These are phyloP conservation scores for Basileuterus tristriatus DNA, from an alignment of 2,797 vertebrate genomes.

Conservation along the genomic window DNA sequence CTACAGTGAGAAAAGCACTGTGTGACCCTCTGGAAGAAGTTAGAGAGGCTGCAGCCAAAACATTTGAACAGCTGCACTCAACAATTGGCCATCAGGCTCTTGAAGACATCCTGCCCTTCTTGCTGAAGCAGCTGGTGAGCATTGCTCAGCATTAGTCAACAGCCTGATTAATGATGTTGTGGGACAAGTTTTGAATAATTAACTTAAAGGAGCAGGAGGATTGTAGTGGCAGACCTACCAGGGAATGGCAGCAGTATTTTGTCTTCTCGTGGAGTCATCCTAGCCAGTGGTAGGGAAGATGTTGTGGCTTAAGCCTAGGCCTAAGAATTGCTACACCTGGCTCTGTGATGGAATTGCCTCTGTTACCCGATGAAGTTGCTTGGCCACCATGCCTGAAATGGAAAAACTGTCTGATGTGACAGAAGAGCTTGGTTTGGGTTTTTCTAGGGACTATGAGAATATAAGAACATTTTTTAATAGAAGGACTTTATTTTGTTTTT, in stretches of 20 bases:
- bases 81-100: constrained; percentile 97
- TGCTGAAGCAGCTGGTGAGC: constrained; percentile 94
- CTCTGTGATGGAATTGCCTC: not conserved
- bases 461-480: not conserved
- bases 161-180: not conserved
- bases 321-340: not conserved
- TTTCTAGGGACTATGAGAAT: not conserved
- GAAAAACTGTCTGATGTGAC: not conserved
- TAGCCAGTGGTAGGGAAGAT: not conserved
- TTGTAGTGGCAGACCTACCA: not conserved
- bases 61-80: constrained; percentile 97
- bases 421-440: not conserved
- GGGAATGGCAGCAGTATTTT: not conserved
- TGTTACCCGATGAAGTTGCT: not conserved
- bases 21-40: constrained; percentile 97
- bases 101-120: constrained; percentile 93
- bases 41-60: constrained; percentile 95
- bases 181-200: constrained; percentile 3
- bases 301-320: not conserved
- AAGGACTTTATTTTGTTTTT: not conserved
- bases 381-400: not conserved
- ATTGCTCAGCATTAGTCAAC: not conserved
- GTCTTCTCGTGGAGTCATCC: not conserved
- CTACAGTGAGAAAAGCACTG: constrained; percentile 94
- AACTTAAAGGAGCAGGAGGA: not conserved